Evolutionary conservation across 1,140 invertebrate species (phyloP).

Genomic region (Drosophila sp.): DNA sequence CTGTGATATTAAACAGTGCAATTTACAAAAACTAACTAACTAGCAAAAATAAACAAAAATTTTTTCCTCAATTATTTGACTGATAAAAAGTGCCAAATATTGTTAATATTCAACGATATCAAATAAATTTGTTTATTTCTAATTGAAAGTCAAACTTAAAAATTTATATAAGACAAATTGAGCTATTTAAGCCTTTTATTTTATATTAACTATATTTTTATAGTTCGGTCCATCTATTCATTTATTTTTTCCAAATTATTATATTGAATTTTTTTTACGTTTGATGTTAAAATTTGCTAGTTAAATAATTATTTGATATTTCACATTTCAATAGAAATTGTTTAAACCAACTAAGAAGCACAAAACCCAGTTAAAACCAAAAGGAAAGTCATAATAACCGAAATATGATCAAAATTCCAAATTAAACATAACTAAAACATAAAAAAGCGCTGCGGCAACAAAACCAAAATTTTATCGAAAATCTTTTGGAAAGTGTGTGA

Average conservation of each 20-base stretch:
- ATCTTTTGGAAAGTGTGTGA: conserved; percentile 11
- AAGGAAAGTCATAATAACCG: background rate
- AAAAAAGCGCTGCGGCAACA: conserved; percentile 74
- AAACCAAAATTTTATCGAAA: conserved; percentile 37
- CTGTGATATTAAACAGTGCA: conserved; percentile 23
- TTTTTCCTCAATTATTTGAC: background rate
- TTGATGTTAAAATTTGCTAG: background rate
- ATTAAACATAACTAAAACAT: conserved; percentile 38
- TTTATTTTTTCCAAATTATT: background rate
- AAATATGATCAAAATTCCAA: conserved; percentile 42
- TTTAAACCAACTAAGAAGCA: background rate
- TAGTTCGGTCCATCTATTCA: too few species aligned
- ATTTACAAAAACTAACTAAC: conserved; percentile 20
- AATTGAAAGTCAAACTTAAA: background rate
- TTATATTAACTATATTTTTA: too few species aligned
- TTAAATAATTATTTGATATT: background rate
- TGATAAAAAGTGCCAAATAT: background rate
- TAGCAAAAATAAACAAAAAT: conserved; percentile 4
- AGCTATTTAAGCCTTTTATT: too few species aligned
- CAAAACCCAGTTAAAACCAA: conserved; percentile 6
- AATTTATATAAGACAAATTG: too few species aligned
- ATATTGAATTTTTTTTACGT: background rate
- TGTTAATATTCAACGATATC: conserved; percentile 4
- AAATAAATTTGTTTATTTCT: background rate
- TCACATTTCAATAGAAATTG: background rate